Base-by-base conservation (phyloP, 64 coral and sea anemone genomes). In the Montipora cactus region DNA sequence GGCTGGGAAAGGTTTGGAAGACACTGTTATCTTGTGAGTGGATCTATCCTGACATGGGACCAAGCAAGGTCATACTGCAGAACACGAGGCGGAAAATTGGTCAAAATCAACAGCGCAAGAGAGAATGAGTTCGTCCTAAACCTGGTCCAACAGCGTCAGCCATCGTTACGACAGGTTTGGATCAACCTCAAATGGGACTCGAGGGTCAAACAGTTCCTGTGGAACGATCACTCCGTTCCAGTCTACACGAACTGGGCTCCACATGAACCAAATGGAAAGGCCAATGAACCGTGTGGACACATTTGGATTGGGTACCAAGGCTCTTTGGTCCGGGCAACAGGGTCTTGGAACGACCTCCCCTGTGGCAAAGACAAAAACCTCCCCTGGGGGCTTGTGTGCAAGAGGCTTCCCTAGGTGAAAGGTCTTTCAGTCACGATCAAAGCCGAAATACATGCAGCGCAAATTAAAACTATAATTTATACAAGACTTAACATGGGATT, bases 41-140 rank as follows among this genome's bases (percentile, higher is more conserved):
- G 16, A 28, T 69, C 82, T 7, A 20, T 10, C 18, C 49, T 49
- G 45, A 13, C 16, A 37, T 49, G 82, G 47, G 3, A 8, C 16
- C 13, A 71, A 1, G 82, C 62, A 9, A 62, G 50, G 51, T 7
- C 2, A 6, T 71, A 71, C 8, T 86, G 62, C 44, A n/a, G 22
- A 1, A n/a, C 37, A 1, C 15, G 7, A 0, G 19, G 46, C 0
- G 82, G 7, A 71, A 47, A 49, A 1, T 8, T 84, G 13, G 82
- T 86, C 7, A 86, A 86, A 44, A 86, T 72, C 5, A 69, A 69
- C 82, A 86, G 66, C 47, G 62, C 16, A 49, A 18, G 19, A 67
- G 81, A 84, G 48, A 84, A 84, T 28, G 81, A 84, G 59, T 84
- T 84, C 15, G 59, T 71, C 19, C 47, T 86, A 47, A 4, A 3